Evolutionary conservation across 2,888 invertebrate species (phyloP), one percentile per base, ranked within the genome.

Genomic region (Linhomoeus sp.): DNA sequence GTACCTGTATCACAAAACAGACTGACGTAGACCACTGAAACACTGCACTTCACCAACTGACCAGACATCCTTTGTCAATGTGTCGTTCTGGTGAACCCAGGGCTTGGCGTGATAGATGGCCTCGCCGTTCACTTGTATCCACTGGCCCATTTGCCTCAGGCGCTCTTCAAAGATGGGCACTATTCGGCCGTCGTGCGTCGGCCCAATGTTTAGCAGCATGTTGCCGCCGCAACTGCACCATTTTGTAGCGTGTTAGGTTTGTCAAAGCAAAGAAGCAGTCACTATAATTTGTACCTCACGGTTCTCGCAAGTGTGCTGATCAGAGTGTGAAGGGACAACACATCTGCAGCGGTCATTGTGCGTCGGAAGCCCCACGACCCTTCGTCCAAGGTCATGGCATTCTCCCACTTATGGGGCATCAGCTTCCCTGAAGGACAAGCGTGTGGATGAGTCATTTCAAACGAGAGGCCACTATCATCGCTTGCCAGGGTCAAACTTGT

Each of bases 51-150:
- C n/a, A n/a, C 19, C n/a, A 14, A 37, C 39, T 42, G 52, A 85
- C 86, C 86, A 86, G 14, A 81, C 77, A 48, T 72, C 67, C 0
- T 73, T 62, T 1, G 75, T 75, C n/a, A 75, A 44, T 0, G 81
- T 77, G 60, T 70, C 71, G 51, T 70, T 71, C 55, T 71, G 70
- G 51, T 59, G 56, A 22, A 55, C 59, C 70, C 70, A 72, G 1
- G 70, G 68, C 43, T 60, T 61, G 3, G 66, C 61, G 7, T 51
- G 56, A 51, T 68, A 72, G 23, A 71, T 62, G 3, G 70, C 70
- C 47, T 69, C 70, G 12, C 66, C 66, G 52, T 70, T 67, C 17
- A 66, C 58, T 2, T 55, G 49, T 3, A 71, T 26, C 67, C 67
- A 68, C 39, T 50, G 42, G 45, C 59, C n/a, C n/a, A n/a, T n/a